Evolutionary conservation across 1,140 invertebrate genomes (phyloP).

Genomic region (Elymnias hypermnestra): DNA sequence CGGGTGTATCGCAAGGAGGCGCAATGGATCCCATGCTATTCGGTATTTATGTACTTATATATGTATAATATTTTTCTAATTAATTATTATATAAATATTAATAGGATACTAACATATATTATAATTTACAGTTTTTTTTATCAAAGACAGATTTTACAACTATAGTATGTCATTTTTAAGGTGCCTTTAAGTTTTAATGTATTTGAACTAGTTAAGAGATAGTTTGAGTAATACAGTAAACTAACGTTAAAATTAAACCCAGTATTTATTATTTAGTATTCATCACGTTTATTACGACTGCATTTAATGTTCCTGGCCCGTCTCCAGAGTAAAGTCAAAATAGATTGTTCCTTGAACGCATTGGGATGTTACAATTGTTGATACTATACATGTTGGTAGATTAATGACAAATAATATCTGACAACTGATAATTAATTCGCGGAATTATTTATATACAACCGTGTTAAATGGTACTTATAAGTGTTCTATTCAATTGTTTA

Average conservation of each 20-base stretch:
- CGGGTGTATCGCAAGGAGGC: conserved; percentile 41
- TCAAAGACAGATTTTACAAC: neutral
- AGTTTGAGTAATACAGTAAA: too few relatives aligned
- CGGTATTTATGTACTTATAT: conserved; percentile 28
- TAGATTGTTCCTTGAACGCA: conserved; percentile 34
- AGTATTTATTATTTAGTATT: conserved; percentile 9
- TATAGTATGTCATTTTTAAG: too few relatives aligned
- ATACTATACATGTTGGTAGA: conserved; percentile 17
- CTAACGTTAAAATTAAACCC: conserved; percentile 8
- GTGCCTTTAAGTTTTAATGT: too few relatives aligned
- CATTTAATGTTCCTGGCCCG: conserved; percentile 26
- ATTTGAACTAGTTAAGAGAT: too few relatives aligned
- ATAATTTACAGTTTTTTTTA: neutral
- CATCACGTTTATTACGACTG: conserved; percentile 21
- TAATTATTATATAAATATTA: conserved; percentile 17
- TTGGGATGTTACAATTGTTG: conserved; percentile 20
- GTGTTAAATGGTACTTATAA: too few relatives aligned
- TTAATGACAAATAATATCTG: conserved; percentile 14
- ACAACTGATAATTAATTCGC: neutral
- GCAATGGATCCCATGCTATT: conserved; percentile 28
- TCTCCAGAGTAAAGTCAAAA: conserved; percentile 26
- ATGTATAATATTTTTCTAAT: conserved; percentile 9
- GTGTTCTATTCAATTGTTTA: too few relatives aligned
- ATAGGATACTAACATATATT: conserved; percentile 15
- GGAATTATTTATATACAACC: neutral